phyloP scores from a whole-genome alignment of 2,797 vertebrate genomes.

The Micromesistius poutassou region DNA sequence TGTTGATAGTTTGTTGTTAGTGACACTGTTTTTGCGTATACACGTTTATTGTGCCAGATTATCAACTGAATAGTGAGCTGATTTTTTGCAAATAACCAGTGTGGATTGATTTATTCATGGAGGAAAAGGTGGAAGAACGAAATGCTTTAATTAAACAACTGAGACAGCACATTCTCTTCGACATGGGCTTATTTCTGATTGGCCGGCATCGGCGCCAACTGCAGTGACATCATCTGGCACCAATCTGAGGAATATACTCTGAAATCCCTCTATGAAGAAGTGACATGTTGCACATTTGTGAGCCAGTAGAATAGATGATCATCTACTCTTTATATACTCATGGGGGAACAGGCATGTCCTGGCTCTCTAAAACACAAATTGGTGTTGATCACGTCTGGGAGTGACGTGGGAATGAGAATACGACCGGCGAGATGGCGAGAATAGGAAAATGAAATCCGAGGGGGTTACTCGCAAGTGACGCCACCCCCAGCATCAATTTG shows the following conservation, averaged over 20 bases:
- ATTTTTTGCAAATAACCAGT: not conserved
- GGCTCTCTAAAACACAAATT: not conserved
- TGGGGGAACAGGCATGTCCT: not conserved
- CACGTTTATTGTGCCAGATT: not conserved
- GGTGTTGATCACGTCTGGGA: not conserved
- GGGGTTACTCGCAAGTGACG: not conserved
- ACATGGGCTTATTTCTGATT: slow-evolving; percentile 3
- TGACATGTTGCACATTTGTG: not conserved
- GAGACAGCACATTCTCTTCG: too few species aligned
- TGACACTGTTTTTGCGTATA: too few species aligned
- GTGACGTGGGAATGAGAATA: not conserved
- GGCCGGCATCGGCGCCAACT: not conserved
- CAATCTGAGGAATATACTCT: not conserved
- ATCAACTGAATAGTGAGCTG: not conserved
- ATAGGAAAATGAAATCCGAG: not conserved
- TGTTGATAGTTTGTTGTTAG: too few species aligned
- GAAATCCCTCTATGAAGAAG: not conserved
- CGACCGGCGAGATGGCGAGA: not conserved
- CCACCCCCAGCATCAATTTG: not conserved
- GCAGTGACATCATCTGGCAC: not conserved
- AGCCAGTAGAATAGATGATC: not conserved
- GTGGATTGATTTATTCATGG: not conserved
- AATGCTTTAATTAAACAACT: too few species aligned
- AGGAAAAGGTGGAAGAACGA: not conserved
- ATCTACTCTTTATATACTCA: not conserved